Conservation (phyloP, 2,113 vertebrate species). For the Neolamprologus longior region DNA sequence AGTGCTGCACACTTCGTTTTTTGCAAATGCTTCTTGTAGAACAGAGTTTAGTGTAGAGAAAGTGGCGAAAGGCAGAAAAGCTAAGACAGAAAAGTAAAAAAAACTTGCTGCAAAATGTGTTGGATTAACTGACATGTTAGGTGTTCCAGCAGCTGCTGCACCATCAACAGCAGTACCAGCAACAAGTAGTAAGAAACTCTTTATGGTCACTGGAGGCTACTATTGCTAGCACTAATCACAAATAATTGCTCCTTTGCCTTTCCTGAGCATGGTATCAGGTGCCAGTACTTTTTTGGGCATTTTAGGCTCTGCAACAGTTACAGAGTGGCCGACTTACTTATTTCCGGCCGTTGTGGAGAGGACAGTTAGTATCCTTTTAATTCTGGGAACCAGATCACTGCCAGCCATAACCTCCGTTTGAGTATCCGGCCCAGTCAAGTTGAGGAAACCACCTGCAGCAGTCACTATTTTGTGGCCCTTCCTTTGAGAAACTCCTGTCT, state of each 20-base stretch:
- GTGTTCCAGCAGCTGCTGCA: not conserved
- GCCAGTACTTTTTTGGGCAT: not conserved
- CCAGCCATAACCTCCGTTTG: not conserved
- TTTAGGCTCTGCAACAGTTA: not conserved
- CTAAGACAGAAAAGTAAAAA: not conserved
- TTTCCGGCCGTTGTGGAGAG: not conserved
- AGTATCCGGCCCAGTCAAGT: not conserved
- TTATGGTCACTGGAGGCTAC: not conserved
- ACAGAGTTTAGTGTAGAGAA: not conserved
- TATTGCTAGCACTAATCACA: not conserved
- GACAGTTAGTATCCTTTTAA: not conserved
- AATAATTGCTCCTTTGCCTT: not conserved
- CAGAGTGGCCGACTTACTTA: not conserved
- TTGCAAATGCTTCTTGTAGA: not conserved
- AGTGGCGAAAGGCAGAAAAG: not conserved
- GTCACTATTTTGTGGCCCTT: not conserved
- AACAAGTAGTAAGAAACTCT: not conserved
- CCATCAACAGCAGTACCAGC: not conserved
- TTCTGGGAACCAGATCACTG: not conserved
- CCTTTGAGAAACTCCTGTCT: not conserved
- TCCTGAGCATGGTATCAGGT: not conserved
- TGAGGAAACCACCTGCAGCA: not conserved
- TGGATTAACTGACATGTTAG: not conserved
- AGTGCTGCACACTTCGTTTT: not conserved
- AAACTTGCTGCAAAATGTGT: not conserved